Base-by-base conservation (phyloP, 2,113 vertebrate species). In the Triplophysa siluroides region DNA sequence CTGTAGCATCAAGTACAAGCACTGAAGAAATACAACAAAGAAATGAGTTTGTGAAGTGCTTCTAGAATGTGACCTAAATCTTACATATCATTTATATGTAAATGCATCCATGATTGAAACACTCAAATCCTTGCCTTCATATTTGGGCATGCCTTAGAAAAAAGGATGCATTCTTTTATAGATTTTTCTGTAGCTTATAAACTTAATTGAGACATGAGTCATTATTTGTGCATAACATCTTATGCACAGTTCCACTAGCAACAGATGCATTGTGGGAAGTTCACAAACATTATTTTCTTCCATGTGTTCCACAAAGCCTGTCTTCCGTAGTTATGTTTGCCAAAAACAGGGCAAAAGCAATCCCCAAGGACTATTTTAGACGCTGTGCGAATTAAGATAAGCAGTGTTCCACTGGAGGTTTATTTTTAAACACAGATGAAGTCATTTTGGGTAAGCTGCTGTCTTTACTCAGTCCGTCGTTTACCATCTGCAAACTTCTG, bases 341-440 rank as follows among this genome's bases (percentile, higher is more conserved):
- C 45, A 52, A 21, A 77, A 77, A 65, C 5, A 33, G 19, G 26
- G 43, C 19, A 45, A 63, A 23, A 76, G 19, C 24, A 65, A 50
- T 21, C 61, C 75, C 45, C 19, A 5, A 23, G 24, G 43, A 54
- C 24, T 38, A 3, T 76, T 52, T 33, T 64, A 47, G 24, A 26
- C 8, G 70, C 52, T 4, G 12, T 21, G 70, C 33, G 69, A 26
- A 33, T 56, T 9, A 54, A 33, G 18, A n/a, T 72, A 14, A 72
- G 24, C 5, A n/a, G 10, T 73, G 54, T n/a, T 60, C 70, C 70
- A 73, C 50, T 47, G 18, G n/a, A 56, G 33, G 56, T 50, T 23
- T 76, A 50, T 76, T 76, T 76, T 76, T 76, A 63, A 76, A 63
- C 26, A 8, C 24, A 52, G 64, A 64, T 77, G 62, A 76, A 76